Percentiles rank a stretch among this genome's conserved stretches.
Conservation (phyloP, 2,888 invertebrate genomes). For the Lasioglossum pauxillum region DNA sequence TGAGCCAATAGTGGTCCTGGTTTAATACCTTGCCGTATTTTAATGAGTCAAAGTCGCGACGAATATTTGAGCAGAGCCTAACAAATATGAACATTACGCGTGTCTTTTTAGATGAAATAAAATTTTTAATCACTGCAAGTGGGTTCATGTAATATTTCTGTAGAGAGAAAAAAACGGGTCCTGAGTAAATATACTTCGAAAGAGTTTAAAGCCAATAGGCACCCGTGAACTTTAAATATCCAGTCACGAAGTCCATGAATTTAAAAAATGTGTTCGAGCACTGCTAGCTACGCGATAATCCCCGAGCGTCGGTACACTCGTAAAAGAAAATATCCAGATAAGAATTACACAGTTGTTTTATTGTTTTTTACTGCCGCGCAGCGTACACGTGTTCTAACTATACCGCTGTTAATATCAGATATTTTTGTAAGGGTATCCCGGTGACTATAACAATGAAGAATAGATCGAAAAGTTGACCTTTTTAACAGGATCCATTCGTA, state of each 20-base stretch:
- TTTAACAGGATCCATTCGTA: not conserved
- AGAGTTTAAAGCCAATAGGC: not conserved
- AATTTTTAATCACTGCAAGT: no score
- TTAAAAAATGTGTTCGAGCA: not conserved
- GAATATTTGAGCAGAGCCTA: no score
- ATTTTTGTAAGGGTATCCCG: not conserved
- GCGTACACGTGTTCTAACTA: not conserved
- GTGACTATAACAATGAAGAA: not conserved
- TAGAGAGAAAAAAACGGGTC: not conserved
- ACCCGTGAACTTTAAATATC: not conserved
- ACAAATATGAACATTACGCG: no score
- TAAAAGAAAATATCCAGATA: conserved; percentile 1
- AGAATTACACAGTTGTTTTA: not conserved
- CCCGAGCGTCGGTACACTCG: not conserved
- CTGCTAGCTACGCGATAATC: not conserved
- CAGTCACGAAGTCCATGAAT: not conserved
- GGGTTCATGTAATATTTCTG: not conserved
- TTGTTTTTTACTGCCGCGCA: not conserved
- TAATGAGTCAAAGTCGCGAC: no score
- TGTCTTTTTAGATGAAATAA: no score
- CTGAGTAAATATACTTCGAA: not conserved
- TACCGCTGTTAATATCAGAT: not conserved
- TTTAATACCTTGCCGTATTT: not conserved
- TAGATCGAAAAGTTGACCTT: not conserved
- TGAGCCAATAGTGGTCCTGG: not conserved